Evolutionary conservation across 2,888 invertebrate species (phyloP).

Genomic region (Eristalinus sepulchralis): DNA sequence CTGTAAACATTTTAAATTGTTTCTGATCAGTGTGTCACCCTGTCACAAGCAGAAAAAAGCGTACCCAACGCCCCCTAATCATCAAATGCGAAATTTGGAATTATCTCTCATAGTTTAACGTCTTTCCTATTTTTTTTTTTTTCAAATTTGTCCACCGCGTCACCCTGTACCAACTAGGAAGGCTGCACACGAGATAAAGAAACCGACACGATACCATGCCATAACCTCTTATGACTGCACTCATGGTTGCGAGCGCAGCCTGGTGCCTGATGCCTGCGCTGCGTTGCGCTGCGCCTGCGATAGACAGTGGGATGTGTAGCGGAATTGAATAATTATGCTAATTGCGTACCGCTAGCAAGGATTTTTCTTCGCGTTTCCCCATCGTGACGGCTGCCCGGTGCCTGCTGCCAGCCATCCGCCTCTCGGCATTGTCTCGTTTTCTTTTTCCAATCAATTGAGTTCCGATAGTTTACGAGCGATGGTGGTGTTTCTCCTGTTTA

Average conservation of each 20-base stretch:
- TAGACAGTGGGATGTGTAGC: slow-evolving; percentile 30
- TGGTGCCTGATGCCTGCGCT: no score
- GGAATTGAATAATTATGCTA: slow-evolving; percentile 68
- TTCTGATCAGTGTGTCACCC: no score
- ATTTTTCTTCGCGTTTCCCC: slow-evolving; percentile 10
- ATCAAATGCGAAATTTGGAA: no score
- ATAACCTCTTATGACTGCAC: background rate
- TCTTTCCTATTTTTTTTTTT: background rate
- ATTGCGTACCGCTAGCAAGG: slow-evolving; percentile 42
- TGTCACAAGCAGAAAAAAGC: no score
- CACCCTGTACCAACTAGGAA: background rate
- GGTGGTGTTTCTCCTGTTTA: slow-evolving; percentile 39
- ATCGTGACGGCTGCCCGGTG: background rate
- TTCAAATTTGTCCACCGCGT: background rate
- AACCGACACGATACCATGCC: background rate
- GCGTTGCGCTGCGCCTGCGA: no score
- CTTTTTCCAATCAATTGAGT: slow-evolving; percentile 27
- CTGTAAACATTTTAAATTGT: no score
- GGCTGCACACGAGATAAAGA: background rate
- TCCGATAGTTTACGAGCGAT: slow-evolving; percentile 16
- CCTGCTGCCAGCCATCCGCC: background rate
- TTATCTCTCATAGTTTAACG: no score
- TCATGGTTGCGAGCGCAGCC: background rate
- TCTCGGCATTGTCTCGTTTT: background rate
- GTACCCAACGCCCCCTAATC: no score